These are phyloP conservation scores for Euclidia mi DNA, from an alignment of 2,888 invertebrate species.

Conservation along the genomic window DNA sequence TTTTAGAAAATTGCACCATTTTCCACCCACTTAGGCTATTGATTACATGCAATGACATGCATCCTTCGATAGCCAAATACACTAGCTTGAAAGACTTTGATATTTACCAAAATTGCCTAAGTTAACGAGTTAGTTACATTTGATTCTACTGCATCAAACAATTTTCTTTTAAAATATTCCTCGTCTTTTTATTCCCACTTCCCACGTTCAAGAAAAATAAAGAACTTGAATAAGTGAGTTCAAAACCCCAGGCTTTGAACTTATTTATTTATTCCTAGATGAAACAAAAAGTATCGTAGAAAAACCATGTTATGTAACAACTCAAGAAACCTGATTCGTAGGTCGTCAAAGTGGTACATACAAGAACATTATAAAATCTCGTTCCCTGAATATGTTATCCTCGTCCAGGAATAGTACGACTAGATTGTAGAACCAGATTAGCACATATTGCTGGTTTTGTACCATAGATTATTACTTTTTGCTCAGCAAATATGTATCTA, in stretches of 20 bases:
- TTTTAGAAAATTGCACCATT: no score
- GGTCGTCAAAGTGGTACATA: conserved; percentile 6
- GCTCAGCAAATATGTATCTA: neutral
- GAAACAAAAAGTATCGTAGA: conserved; percentile 35
- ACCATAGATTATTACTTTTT: neutral
- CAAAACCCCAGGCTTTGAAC: conserved; percentile 1
- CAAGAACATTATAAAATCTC: conserved; percentile 41
- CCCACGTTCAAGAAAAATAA: neutral
- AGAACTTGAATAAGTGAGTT: no score
- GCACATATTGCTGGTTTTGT: conserved; percentile 2
- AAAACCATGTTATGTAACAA: conserved; percentile 35
- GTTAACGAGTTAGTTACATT: no score
- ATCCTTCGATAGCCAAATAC: no score
- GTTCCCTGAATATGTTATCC: conserved; percentile 19
- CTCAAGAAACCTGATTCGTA: conserved; percentile 14
- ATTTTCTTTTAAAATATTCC: neutral
- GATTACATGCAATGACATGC: no score
- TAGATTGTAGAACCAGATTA: conserved; percentile 1
- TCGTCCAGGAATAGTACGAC: conserved; percentile 3
- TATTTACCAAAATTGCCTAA: no score
- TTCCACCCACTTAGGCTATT: no score
- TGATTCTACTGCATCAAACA: no score
- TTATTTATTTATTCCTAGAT: no score
- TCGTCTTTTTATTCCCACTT: neutral
- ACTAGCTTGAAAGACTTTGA: no score